Percentiles rank a stretch among this genome's conserved stretches.
Evolutionary conservation across 92 coral and sea anemone genomes (phyloP).

Genomic region (Bergia sp.): DNA sequence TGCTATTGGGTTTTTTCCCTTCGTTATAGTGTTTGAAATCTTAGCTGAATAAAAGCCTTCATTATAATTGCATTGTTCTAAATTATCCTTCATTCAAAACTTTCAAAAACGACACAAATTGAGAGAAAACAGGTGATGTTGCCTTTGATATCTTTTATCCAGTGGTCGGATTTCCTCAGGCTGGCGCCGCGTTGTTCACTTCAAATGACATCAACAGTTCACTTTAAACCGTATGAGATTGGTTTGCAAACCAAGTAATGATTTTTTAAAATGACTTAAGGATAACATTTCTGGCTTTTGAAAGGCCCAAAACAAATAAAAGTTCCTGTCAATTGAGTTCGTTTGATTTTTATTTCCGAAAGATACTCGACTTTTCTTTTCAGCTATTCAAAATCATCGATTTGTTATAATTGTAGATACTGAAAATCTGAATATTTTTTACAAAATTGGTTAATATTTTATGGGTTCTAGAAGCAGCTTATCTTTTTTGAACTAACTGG

Average conservation of each 20-base stretch:
- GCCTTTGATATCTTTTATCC: not conserved
- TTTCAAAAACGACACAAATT: constrained; percentile 37
- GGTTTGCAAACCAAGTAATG: not conserved
- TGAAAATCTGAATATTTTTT: not conserved
- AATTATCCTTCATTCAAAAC: constrained; percentile 37
- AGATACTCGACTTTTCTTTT: not conserved
- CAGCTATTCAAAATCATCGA: not conserved
- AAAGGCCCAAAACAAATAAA: constrained; percentile 2
- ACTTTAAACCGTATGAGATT: not conserved
- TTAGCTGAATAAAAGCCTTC: constrained; percentile 19
- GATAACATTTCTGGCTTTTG: not conserved
- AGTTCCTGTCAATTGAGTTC: not conserved
- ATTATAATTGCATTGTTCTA: constrained; percentile 42
- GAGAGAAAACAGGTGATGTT: constrained; percentile 17
- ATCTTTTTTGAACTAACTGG: constrained; percentile 6
- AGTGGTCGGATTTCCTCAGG: not conserved
- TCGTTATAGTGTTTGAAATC: constrained; percentile 6
- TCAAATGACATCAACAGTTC: constrained; percentile 10
- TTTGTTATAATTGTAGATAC: not conserved
- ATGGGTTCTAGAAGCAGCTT: constrained; percentile 13
- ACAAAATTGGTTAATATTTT: constrained; percentile 12
- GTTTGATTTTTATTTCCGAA: not conserved
- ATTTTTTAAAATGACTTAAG: not conserved
- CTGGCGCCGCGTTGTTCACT: constrained; percentile 29
- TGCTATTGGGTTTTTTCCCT: constrained; percentile 13